These are phyloP conservation scores for Anagrus nilaparvatae DNA, from an alignment of 1,140 invertebrate genomes.

Conservation along the genomic window DNA sequence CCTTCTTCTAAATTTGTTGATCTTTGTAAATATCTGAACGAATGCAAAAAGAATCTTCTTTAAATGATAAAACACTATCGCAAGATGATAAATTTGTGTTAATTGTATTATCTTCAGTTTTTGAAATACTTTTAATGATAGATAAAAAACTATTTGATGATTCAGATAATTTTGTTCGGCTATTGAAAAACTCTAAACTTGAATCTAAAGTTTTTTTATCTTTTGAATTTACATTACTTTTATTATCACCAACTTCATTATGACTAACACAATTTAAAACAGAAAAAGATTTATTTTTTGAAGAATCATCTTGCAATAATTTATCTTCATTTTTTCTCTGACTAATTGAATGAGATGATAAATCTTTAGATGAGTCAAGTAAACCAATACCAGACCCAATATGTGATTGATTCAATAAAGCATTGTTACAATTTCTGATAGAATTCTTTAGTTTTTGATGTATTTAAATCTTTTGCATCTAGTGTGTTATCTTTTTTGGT, in stretches of 20 bases:
- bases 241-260: no score
- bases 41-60: slow-evolving; percentile 2
- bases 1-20: slow-evolving; percentile 49
- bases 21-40: background rate
- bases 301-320: no score
- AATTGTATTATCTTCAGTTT: background rate
- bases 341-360: slow-evolving; percentile 1
- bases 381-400: background rate
- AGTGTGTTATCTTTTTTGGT: background rate
- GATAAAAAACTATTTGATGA: slow-evolving; percentile 5
- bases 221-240: no score
- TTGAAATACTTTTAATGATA: background rate
- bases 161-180: slow-evolving; percentile 1
- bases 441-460: background rate
- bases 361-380: background rate
- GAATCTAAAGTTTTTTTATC: no score
- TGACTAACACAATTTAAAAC: no score
- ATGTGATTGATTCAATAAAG: background rate
- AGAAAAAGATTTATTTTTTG: no score
- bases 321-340: no score
- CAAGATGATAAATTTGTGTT: background rate
- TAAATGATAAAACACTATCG: background rate
- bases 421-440: background rate
- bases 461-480: background rate
- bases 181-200: no score